A percentile compares a stretch with the other conserved stretches of the same genome.
Evolutionary conservation across 35 echinoderm and acorn worm species (phyloP).

Genomic region (Antedon bifida): DNA sequence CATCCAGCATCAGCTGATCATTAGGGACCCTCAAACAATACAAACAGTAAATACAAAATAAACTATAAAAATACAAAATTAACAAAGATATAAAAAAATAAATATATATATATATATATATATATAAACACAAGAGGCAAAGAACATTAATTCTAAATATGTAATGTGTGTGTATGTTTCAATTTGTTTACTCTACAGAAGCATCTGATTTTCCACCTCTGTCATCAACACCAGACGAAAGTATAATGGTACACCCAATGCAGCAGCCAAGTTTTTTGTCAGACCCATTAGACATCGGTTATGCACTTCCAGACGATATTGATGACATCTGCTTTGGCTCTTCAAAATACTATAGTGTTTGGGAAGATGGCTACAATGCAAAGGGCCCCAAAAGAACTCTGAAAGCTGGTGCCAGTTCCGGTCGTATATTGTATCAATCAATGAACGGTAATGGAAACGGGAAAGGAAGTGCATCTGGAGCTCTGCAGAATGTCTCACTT

Average conservation of each 20-base stretch:
- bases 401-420: background rate
- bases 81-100: no score
- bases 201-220: background rate
- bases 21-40: no score
- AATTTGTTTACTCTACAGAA: background rate
- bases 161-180: no score
- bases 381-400: background rate
- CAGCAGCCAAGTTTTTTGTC: background rate
- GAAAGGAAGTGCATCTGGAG: background rate
- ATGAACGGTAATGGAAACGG: background rate
- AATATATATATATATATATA: no score
- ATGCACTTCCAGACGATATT: background rate
- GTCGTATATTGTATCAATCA: background rate
- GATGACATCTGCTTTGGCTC: background rate
- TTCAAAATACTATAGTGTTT: background rate
- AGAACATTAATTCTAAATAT: no score
- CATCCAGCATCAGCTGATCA: no score
- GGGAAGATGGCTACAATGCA: background rate
- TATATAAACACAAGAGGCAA: no score
- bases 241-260: background rate
- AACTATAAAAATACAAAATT: no score
- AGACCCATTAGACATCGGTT: background rate
- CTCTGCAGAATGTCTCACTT: conserved; percentile 52
- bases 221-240: background rate
- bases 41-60: no score